Conservation (phyloP, 2,797 vertebrate genomes). For the Falco cherrug region DNA sequence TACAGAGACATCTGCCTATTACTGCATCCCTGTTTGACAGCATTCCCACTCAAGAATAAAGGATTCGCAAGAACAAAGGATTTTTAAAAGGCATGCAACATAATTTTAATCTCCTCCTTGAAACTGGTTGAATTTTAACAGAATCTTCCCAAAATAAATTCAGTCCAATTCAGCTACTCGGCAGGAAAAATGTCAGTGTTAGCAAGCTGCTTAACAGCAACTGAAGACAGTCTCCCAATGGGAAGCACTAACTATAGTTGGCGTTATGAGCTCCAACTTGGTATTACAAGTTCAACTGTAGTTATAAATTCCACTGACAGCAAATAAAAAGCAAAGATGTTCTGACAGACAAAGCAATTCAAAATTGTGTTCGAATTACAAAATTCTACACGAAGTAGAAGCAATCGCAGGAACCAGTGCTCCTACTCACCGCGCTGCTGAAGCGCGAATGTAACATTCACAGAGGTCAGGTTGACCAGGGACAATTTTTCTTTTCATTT, state of each 20-base stretch:
- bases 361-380: not conserved
- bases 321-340: not conserved
- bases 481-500: not conserved
- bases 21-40: not conserved
- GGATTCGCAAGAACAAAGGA: not conserved
- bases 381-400: not conserved
- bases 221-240: not conserved
- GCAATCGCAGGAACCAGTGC: not conserved
- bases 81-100: not conserved
- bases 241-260: not conserved
- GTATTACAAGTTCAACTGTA: not conserved
- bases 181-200: not conserved
- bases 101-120: not conserved
- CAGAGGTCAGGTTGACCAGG: not conserved
- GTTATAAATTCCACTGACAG: not conserved
- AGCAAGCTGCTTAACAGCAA: not conserved
- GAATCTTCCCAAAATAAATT: slow-evolving; percentile 7
- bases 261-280: not conserved
- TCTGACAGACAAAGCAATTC: not conserved
- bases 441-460: not conserved
- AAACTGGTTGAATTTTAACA: not conserved
- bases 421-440: not conserved
- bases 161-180: not conserved
- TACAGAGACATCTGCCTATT: not conserved
- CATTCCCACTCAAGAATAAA: not conserved